Evolutionary conservation across 2,113 vertebrate genomes (phyloP), one percentile per base, ranked within the genome.

Genomic region (Capricornis sumatraensis): DNA sequence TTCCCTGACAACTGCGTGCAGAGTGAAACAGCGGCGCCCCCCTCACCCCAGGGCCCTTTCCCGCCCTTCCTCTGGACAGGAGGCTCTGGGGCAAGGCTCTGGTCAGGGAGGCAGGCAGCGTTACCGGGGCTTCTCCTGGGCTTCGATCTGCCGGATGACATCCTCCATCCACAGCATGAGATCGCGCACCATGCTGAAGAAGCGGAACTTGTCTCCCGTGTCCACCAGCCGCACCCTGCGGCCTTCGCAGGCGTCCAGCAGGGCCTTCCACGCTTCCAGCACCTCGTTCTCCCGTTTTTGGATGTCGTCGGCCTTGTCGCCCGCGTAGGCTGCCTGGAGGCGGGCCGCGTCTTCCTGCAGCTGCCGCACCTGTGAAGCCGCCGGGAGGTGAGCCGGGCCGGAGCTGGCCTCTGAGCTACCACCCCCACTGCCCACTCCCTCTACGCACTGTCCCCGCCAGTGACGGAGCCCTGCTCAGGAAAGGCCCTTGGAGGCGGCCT

Each of bases 161-260:
- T 99, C 99, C 45, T 99, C 99, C 99, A 99, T 99, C 99, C 99
- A 99, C 33, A 99, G 99, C 99, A 99, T 99, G 97, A 99, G 99
- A 96, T 99, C 99, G 0, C 99, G 99, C 71, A 99, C 99, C 99
- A 99, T 99, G 99, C 99, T 99, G 98, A 99, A 99, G 98, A 99
- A 99, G 47, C 99, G 99, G 99, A 99, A 99, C 97, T 99, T 99
- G 99, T 99, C 99, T 5, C 99, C 99, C 0, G 99, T 99, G 97
- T 99, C 99, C 11, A 99, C 99, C 94, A 99, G 99, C 28, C 99
- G 98, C 1, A 99, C 98, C 94, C 99, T 97, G 87, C 99, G 99
- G 9, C 99, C 99, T 53, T 99, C 99, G 0, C 99, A 99, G 81
- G 99, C 99, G 23, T 99, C 99, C 98, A 99, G 95, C 81, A 99